These are phyloP conservation scores for Esox lucius DNA, from an alignment of 2,797 vertebrate genomes.

Conservation along the genomic window DNA sequence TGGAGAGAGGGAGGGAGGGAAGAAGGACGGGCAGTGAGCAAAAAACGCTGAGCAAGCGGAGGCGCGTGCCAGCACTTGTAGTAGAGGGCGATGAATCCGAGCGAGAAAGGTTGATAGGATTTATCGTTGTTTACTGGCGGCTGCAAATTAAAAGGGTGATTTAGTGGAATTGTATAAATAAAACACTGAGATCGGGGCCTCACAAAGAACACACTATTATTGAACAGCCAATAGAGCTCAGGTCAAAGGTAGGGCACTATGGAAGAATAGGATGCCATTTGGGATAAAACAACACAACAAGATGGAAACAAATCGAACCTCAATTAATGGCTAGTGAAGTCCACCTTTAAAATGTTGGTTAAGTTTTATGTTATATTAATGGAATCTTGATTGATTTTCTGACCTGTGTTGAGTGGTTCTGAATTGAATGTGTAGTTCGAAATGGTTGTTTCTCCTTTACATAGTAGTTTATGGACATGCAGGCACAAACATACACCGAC, in stretches of 20 bases:
- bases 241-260: neutral
- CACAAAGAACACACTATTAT: neutral
- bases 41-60: neutral
- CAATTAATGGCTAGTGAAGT: neutral
- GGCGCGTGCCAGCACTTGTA: neutral
- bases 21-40: neutral
- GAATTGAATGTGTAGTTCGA: neutral
- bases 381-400: neutral
- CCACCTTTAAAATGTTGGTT: neutral
- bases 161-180: neutral
- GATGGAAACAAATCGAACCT: neutral
- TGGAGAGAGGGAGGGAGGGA: conserved; percentile 20
- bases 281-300: neutral
- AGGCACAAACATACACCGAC: neutral
- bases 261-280: neutral
- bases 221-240: neutral
- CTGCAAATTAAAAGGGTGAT: neutral
- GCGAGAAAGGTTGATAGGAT: neutral
- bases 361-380: neutral
- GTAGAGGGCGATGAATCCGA: neutral
- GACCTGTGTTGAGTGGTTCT: neutral
- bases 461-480: neutral
- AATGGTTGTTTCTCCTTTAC: neutral
- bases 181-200: neutral
- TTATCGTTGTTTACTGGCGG: neutral